phyloP scores from a whole-genome alignment of 2,888 invertebrate genomes.

The Digitonthophagus gazella region DNA sequence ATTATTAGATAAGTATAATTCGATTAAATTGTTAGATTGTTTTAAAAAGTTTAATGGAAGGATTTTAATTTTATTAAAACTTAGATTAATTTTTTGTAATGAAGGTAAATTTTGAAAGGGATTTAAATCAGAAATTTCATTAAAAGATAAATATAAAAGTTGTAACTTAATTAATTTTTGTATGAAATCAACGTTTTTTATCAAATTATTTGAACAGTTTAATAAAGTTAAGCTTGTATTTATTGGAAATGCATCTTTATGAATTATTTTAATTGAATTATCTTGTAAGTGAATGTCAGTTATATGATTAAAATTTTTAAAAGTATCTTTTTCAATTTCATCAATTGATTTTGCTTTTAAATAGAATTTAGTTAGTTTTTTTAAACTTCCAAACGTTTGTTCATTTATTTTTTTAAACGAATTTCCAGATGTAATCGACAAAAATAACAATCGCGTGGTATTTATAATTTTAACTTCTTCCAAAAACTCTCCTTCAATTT shows the following conservation, averaged over 20 bases:
- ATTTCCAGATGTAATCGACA: neutral
- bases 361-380: neutral
- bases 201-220: neutral
- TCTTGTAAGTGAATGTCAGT: neutral
- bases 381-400: neutral
- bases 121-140: neutral
- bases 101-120: neutral
- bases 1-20: neutral
- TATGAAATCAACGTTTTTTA: neutral
- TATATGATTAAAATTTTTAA: neutral
- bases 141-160: neutral
- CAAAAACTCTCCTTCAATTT: neutral
- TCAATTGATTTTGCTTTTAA: neutral
- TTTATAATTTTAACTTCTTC: neutral
- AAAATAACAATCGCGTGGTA: neutral
- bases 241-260: neutral
- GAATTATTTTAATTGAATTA: neutral
- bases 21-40: neutral
- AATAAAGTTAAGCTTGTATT: neutral
- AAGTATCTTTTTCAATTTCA: neutral
- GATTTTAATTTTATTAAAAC: neutral
- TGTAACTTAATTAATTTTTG: neutral
- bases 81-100: neutral
- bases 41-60: neutral
- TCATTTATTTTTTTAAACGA: neutral